These are phyloP conservation scores for Unio delphinus DNA, from an alignment of 2,888 invertebrate species.

Conservation along the genomic window DNA sequence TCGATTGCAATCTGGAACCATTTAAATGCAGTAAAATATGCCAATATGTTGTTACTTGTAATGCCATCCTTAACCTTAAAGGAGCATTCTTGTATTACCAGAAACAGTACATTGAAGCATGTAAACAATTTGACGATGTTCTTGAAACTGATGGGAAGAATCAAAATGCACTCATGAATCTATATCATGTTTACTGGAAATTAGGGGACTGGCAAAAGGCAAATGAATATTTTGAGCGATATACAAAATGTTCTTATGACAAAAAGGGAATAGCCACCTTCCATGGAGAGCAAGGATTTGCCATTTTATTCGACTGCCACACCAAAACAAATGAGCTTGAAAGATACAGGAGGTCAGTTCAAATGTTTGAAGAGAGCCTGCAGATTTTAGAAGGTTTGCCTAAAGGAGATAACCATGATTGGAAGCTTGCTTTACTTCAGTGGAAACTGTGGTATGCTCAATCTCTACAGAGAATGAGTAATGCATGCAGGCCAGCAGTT, in stretches of 20 bases:
- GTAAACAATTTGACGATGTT: background rate
- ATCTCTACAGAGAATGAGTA: background rate
- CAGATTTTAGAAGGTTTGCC: no score
- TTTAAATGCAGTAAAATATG: no score
- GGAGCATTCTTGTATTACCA: conserved; percentile 1
- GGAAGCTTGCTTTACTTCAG: background rate
- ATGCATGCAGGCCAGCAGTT: background rate
- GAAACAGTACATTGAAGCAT: conserved; percentile 3
- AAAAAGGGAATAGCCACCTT: conserved; percentile 1
- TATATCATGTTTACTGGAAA: background rate
- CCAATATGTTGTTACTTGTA: no score
- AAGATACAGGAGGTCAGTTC: background rate
- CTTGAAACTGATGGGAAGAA: background rate
- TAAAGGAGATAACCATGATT: no score
- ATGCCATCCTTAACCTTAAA: conserved; percentile 4
- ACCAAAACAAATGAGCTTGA: background rate
- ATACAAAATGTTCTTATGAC: background rate
- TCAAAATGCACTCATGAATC: conserved; percentile 3
- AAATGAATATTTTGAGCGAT: background rate
- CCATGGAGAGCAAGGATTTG: conserved; percentile 6
- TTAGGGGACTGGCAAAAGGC: conserved; percentile 4
- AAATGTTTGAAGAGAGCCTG: background rate
- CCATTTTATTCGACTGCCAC: conserved; percentile 4
- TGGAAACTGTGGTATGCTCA: conserved; percentile 9
- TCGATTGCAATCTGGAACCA: no score